A percentile compares a stretch with the other conserved stretches of the same genome.
These are phyloP conservation scores for Phylloscopus collybita DNA, from an alignment of 2,797 vertebrate genomes.

Conservation along the genomic window DNA sequence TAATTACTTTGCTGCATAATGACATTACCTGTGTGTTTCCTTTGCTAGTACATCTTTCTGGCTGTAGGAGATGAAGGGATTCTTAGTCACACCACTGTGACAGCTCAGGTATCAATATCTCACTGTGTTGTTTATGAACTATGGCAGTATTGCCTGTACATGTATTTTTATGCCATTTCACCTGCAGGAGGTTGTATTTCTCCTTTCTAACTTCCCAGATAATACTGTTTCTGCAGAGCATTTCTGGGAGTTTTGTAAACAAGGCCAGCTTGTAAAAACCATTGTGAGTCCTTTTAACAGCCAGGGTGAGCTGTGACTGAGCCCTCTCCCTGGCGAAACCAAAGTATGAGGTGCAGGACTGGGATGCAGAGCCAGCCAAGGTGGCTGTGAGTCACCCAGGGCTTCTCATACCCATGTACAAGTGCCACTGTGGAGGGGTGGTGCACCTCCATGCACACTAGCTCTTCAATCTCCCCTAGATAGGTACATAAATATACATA, in stretches of 20 bases:
- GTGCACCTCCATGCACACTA: too few species aligned
- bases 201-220: background rate
- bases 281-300: background rate
- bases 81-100: background rate
- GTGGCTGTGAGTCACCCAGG: accelerated
- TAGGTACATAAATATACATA: background rate
- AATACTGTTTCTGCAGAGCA: background rate
- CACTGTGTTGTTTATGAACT: background rate
- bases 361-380: background rate
- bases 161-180: background rate
- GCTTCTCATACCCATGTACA: background rate
- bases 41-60: background rate
- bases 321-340: background rate
- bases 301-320: background rate
- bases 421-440: too few species aligned
- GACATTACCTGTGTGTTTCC: background rate
- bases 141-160: background rate
- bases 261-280: background rate
- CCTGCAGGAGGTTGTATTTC: background rate
- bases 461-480: background rate
- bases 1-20: background rate
- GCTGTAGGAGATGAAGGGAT: background rate
- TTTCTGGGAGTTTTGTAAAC: background rate
- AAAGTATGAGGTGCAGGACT: background rate
- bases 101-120: background rate